A percentile compares a stretch with the other conserved stretches of the same genome.
Conservation (phyloP, 2,113 vertebrate species). For the Poecilia latipinna region DNA sequence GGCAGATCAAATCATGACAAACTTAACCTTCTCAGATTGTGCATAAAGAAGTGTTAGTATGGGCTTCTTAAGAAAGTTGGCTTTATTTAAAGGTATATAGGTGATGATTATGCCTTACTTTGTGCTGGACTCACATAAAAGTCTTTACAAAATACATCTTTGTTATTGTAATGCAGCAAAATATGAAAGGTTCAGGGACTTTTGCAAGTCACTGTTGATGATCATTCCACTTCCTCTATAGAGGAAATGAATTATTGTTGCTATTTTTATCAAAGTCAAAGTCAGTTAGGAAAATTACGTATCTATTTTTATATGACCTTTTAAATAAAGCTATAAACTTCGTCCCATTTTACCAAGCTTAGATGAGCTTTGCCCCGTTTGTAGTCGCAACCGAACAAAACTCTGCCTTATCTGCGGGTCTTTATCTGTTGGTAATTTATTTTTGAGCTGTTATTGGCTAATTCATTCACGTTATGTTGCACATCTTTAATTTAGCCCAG, state of each 20-base stretch:
- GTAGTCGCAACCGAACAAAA: no score
- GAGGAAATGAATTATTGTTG: not conserved
- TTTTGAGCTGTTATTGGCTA: no score
- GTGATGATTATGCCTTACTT: not conserved
- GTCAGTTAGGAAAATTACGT: not conserved
- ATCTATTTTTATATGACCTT: not conserved
- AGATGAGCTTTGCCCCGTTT: no score
- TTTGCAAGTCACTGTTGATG: not conserved
- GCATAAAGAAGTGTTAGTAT: constrained; percentile 19
- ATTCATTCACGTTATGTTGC: no score
- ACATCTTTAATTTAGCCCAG: no score
- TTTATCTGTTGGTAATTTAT: no score
- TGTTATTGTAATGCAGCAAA: not conserved
- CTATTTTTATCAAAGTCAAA: not conserved
- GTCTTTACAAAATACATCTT: not conserved
- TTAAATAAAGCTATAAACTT: no score
- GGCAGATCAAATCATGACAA: constrained; percentile 42
- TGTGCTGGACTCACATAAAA: no score
- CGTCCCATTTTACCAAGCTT: no score
- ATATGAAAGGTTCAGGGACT: not conserved
- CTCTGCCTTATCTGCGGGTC: no score
- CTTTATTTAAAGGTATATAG: not conserved
- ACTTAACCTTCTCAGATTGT: constrained; percentile 39
- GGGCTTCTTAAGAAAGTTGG: not conserved
- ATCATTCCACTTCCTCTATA: not conserved